Conservation (phyloP, 2,888 invertebrate species). For the Eupeodes latifasciatus region DNA sequence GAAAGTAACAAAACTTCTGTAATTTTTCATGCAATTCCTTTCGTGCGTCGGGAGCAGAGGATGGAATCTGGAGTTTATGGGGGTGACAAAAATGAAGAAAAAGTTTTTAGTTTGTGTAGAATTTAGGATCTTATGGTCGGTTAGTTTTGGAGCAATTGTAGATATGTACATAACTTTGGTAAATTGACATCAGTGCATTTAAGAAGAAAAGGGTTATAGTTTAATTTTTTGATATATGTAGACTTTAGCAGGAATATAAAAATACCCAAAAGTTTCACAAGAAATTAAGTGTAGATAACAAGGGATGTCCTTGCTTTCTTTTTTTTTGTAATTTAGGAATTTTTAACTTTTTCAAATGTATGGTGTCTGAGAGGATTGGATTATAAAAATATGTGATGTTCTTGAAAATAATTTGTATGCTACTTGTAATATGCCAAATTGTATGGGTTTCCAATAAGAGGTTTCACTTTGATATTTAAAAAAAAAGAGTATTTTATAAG, state of each 20-base stretch:
- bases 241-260: not conserved
- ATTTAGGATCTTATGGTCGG: slow-evolving; percentile 43
- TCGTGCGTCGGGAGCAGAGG: not conserved
- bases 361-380: too few relatives aligned
- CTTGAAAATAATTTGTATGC: too few relatives aligned
- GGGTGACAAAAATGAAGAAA: slow-evolving; percentile 30
- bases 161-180: not conserved
- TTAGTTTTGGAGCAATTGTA: slow-evolving; percentile 20
- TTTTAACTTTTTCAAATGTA: not conserved
- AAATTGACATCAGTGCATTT: slow-evolving; percentile 22
- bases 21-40: slow-evolving; percentile 60
- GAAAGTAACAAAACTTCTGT: slow-evolving; percentile 46
- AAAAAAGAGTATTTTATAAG: too few relatives aligned
- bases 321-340: not conserved
- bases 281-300: not conserved
- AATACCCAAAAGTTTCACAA: not conserved
- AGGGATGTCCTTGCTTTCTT: not conserved
- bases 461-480: too few relatives aligned
- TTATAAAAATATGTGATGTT: too few relatives aligned
- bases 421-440: too few relatives aligned
- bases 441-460: too few relatives aligned
- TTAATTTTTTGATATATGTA: not conserved
- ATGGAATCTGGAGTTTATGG: not conserved
- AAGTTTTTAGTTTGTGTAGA: slow-evolving; percentile 53
- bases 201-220: not conserved